Conservation (phyloP, 2,797 vertebrate species). For the Melanotaenia boesemani region DNA sequence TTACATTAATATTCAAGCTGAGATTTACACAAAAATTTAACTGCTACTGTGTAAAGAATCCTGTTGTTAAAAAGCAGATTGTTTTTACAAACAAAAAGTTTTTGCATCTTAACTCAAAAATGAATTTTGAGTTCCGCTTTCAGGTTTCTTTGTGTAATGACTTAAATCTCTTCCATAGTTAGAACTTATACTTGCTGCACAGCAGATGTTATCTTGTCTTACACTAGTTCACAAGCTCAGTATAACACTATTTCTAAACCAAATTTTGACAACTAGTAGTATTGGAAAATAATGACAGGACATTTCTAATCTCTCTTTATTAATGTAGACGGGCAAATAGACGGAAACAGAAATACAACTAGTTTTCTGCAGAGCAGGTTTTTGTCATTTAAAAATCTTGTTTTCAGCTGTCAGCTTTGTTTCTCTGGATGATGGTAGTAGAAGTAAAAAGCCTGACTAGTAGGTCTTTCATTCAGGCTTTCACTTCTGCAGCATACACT, state of each 20-base stretch:
- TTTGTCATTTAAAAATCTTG: not conserved
- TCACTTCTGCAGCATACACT: not conserved
- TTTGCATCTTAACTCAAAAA: no score
- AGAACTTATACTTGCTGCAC: no score
- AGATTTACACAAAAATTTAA: no score
- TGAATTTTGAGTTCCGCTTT: no score
- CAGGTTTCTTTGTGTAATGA: no score
- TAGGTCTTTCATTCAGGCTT: not conserved
- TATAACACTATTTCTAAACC: not conserved
- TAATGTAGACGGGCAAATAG: not conserved
- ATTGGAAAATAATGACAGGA: not conserved
- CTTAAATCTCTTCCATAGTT: no score
- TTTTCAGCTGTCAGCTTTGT: not conserved
- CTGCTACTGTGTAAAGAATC: no score
- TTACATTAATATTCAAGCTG: no score
- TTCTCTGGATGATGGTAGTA: not conserved
- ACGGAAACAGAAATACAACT: not conserved
- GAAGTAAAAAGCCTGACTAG: not conserved
- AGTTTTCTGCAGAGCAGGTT: not conserved
- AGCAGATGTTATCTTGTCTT: no score
- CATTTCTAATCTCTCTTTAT: not conserved
- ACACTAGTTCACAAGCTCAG: no score
- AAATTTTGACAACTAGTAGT: not conserved
- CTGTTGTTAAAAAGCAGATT: no score
- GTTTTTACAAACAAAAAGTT: no score